A percentile compares a stretch with the other conserved stretches of the same genome.
These are phyloP conservation scores for Venustaconcha ellipsiformis DNA, from an alignment of 1,140 invertebrate species.

Conservation along the genomic window DNA sequence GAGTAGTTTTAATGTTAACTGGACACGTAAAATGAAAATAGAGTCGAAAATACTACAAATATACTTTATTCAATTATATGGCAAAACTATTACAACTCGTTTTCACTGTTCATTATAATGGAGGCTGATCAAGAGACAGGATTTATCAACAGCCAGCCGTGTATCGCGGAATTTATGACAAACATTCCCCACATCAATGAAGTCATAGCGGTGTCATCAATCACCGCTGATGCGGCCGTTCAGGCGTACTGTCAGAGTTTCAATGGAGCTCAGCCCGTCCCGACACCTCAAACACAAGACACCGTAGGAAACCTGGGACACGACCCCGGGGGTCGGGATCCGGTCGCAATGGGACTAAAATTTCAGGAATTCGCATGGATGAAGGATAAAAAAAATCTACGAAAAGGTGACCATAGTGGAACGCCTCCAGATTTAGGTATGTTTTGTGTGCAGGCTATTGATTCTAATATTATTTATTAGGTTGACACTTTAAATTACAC, in stretches of 20 bases:
- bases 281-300: conserved; percentile 35
- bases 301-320: conserved; percentile 3
- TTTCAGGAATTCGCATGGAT: conserved; percentile 96
- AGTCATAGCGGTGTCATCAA: conserved; percentile 47
- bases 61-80: no score
- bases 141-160: conserved; percentile 92
- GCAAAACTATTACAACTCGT: no score
- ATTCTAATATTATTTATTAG: not conserved
- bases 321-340: conserved; percentile 64
- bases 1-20: conserved; percentile 31
- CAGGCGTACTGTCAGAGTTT: conserved; percentile 62
- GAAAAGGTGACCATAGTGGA: conserved; percentile 73
- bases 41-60: conserved; percentile 21
- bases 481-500: no score
- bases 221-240: conserved; percentile 36
- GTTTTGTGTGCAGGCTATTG: not conserved
- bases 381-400: conserved; percentile 96
- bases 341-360: conserved; percentile 75
- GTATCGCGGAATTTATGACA: conserved; percentile 93
- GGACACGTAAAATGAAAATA: conserved; percentile 27
- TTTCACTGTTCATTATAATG: conserved; percentile 64
- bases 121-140: conserved; percentile 81
- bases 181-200: conserved; percentile 69
- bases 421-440: conserved; percentile 33
- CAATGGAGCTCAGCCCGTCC: conserved; percentile 68